phyloP scores from a whole-genome alignment of 2,797 vertebrate genomes.

The Cygnus olor region DNA sequence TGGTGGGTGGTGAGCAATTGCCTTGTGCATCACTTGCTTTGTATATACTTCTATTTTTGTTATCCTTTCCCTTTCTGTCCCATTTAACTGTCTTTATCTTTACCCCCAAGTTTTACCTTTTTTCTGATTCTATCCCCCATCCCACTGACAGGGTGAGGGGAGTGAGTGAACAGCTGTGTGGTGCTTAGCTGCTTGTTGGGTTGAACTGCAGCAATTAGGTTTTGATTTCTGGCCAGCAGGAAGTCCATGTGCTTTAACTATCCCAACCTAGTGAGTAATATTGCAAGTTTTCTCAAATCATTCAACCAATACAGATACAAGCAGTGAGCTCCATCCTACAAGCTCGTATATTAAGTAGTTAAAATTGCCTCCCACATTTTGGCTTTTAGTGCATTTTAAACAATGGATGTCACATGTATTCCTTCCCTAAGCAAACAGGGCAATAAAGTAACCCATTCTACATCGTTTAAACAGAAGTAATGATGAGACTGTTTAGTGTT shows the following conservation, averaged over 20 bases:
- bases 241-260: constrained; percentile 13
- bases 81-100: background rate
- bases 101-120: background rate
- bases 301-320: background rate
- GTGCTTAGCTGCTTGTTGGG: background rate
- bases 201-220: background rate
- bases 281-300: background rate
- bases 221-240: constrained; percentile 32
- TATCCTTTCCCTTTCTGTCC: background rate
- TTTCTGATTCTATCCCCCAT: background rate
- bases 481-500: background rate
- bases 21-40: no score
- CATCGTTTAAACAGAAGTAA: background rate
- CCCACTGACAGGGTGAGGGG: background rate
- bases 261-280: background rate
- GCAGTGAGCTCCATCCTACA: background rate
- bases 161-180: background rate
- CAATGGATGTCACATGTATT: background rate
- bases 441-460: background rate
- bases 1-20: no score
- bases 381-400: constrained; percentile 12
- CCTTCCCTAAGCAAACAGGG: background rate
- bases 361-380: background rate
- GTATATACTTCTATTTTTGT: no score
- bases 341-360: background rate